Evolutionary conservation across 1,140 invertebrate species (phyloP).

Genomic region (Apis florea): DNA sequence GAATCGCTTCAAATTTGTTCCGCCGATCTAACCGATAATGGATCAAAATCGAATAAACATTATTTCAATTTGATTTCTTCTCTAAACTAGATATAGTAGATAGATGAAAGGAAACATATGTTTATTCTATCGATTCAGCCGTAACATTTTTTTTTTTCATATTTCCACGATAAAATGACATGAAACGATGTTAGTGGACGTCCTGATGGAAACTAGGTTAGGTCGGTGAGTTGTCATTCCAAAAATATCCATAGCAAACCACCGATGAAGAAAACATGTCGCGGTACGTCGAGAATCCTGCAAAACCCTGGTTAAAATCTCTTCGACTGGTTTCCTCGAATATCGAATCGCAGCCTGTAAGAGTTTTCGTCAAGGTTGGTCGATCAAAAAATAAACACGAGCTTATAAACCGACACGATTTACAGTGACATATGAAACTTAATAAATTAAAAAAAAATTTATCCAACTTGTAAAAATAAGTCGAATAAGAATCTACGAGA

Average conservation of each 20-base stretch:
- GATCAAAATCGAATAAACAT: neutral
- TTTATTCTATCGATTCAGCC: neutral
- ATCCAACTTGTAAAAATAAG: neutral
- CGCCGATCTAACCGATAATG: neutral
- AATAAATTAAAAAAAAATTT: neutral
- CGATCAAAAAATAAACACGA: conserved; percentile 35
- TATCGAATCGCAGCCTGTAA: neutral
- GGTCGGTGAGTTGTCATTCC: conserved; percentile 50
- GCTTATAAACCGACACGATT: neutral
- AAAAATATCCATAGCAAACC: conserved; percentile 56
- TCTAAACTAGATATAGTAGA: neutral
- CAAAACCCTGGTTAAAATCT: neutral
- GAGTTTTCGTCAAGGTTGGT: conserved; percentile 21
- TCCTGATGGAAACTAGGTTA: conserved; percentile 61
- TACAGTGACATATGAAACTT: neutral
- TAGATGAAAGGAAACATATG: neutral
- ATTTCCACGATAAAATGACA: conserved; percentile 15
- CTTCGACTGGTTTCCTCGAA: neutral
- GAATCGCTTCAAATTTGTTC: neutral
- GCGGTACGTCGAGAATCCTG: conserved; percentile 29
- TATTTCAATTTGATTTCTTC: neutral
- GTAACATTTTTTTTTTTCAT: neutral
- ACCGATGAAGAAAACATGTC: conserved; percentile 39
- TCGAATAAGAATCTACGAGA: neutral
- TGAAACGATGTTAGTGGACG: conserved; percentile 9